Conservation (phyloP, 2,113 vertebrate genomes). For the Meriones unguiculatus region DNA sequence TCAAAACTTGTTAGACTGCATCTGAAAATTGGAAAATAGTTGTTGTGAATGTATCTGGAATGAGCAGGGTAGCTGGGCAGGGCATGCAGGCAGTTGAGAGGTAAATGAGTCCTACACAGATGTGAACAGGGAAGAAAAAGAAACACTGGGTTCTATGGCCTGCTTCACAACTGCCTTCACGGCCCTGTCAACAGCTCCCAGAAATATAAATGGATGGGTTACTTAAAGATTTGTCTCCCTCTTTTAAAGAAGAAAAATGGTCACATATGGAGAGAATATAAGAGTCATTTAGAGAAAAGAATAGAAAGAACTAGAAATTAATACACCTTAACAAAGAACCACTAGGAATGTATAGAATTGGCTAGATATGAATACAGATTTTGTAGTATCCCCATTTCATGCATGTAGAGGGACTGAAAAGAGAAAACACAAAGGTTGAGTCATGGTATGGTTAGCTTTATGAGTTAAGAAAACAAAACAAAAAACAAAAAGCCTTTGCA, state of each 20-base stretch:
- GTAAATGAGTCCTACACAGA: neutral
- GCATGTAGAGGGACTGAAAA: neutral
- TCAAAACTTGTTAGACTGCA: neutral
- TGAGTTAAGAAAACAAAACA: neutral
- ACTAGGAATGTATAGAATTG: neutral
- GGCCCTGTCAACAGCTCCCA: neutral
- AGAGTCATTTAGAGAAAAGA: neutral
- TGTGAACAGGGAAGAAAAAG: neutral
- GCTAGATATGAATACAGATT: neutral
- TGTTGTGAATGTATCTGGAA: neutral
- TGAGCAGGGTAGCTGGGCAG: neutral
- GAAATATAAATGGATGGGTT: constrained; percentile 2
- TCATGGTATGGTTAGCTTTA: neutral
- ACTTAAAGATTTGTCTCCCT: neutral
- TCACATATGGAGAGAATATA: neutral
- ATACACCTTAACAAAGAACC: neutral
- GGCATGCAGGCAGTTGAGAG: neutral
- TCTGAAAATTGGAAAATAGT: neutral
- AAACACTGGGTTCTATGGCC: neutral
- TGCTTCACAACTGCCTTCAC: accelerated
- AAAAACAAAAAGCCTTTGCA: neutral
- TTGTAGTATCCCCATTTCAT: neutral
- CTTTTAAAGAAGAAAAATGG: constrained; percentile 44
- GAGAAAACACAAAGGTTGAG: neutral
- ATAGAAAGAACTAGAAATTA: neutral